Base-by-base conservation (phyloP, 2,113 vertebrate species). In the Atractosteus spatula region DNA sequence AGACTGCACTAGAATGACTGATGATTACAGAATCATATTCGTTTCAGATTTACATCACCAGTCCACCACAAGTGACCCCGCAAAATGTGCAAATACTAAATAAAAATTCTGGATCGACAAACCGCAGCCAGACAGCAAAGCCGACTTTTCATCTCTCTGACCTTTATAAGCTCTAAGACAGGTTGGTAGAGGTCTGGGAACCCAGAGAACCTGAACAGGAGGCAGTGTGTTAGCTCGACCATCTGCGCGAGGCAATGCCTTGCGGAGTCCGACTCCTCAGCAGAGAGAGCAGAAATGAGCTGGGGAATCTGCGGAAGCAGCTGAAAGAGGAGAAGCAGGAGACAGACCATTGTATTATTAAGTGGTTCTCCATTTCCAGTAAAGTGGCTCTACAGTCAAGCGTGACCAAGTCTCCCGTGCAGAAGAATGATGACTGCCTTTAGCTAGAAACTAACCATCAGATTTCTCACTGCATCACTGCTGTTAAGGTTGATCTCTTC, bases 161-260 rank as follows among this genome's bases (percentile, higher is more conserved):
- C 66, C 71, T 73, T 73, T 29, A 68, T 73, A 55, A 61, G 51
- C 56, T 62, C 29, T 3, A 94, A 84, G 70, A 94, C 81, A 2
- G 92, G 92, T 67, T 93, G 92, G 0, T 94, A 94, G 43, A 94
- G 89, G 44, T 94, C 93, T 8, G 93, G 93, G 72, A 94, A 94
- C 64, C 93, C 93, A 0, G 93, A 91, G 76, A 94, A 94, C 12
- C 92, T 88, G 82, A 93, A 91, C 76, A 94, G 89, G 91, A 94
- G 92, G 78, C 92, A 94, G 66, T 94, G 92, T 62, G 92, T 83
- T 75, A 94, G 81, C 80, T 93, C 91, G 0, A 90, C 84, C 41
- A 94, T 75, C 75, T 94, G 91, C 75, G 91, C 90, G 69, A 92
- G 80, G 71, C 88, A 92, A 61, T 85, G 89, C 45, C 73, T 69